A percentile compares a stretch with the other conserved stretches of the same genome.
These are phyloP conservation scores for Tretioscincus oriximinensis DNA, from an alignment of 2,113 vertebrate species.

Conservation along the genomic window DNA sequence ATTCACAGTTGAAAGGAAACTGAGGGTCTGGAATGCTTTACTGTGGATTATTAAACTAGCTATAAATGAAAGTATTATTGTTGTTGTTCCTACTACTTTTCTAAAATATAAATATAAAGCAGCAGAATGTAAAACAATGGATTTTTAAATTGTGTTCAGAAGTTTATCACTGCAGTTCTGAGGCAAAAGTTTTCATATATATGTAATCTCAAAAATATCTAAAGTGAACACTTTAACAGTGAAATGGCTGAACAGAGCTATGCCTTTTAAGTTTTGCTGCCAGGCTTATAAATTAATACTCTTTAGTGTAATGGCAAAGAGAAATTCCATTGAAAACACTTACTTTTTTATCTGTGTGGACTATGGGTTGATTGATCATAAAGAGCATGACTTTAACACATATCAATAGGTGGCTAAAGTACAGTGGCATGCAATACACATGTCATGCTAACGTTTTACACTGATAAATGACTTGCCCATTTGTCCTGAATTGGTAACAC, in stretches of 20 bases:
- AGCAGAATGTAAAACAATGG: not conserved
- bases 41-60: slow-evolving; percentile 39
- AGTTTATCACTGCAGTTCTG: not conserved
- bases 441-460: slow-evolving; percentile 43
- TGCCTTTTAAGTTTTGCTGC: slow-evolving; percentile 29
- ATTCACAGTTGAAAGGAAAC: slow-evolving; percentile 55
- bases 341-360: slow-evolving; percentile 35
- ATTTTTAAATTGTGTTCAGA: slow-evolving; percentile 6
- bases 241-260: slow-evolving; percentile 13
- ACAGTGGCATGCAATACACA: slow-evolving; percentile 48
- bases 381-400: slow-evolving; percentile 44
- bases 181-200: not conserved
- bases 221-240: not conserved
- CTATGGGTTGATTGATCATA: slow-evolving; percentile 42
- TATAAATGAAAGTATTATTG: slow-evolving; percentile 9
- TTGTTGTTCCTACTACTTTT: slow-evolving; percentile 27
- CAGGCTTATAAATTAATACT: slow-evolving; percentile 39
- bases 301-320: slow-evolving; percentile 50
- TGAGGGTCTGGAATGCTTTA: slow-evolving; percentile 45
- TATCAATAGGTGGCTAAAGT: slow-evolving; percentile 57
- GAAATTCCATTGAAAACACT: slow-evolving; percentile 63
- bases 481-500: slow-evolving; percentile 56
- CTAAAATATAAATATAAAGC: not conserved
- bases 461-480: slow-evolving; percentile 57
- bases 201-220: not conserved